Conservation (phyloP, 1,140 invertebrate species). For the Zaprionus lachaisei region DNA sequence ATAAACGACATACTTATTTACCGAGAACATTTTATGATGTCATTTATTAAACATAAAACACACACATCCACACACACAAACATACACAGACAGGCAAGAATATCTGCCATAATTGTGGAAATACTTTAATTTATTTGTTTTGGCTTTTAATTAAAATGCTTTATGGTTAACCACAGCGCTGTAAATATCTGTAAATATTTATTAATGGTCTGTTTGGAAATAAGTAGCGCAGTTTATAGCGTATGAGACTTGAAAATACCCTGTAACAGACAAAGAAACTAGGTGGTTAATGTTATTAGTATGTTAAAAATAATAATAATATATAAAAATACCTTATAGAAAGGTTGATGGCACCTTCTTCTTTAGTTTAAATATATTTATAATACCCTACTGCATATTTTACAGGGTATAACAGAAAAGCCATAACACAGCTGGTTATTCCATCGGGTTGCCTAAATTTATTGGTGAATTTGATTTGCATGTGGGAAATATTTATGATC, state of each 20-base stretch:
- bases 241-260: background rate
- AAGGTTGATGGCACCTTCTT: no score
- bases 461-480: background rate
- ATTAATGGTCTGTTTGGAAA: conserved; percentile 20
- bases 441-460: background rate
- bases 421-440: background rate
- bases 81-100: background rate
- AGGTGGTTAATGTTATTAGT: no score
- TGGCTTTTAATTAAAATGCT: conserved; percentile 41
- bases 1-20: background rate
- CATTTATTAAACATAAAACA: background rate
- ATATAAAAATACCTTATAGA: no score
- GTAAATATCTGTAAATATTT: conserved; percentile 35
- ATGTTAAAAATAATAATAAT: no score
- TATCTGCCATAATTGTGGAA: conserved; percentile 17
- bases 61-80: conserved; percentile 6
- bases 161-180: conserved; percentile 29
- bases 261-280: background rate
- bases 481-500: background rate
- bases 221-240: background rate
- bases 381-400: background rate
- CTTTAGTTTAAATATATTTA: no score
- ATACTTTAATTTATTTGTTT: conserved; percentile 32
- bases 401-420: background rate
- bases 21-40: background rate